Conservation (phyloP, 2,888 invertebrate species). For the Notodonta ziczac region DNA sequence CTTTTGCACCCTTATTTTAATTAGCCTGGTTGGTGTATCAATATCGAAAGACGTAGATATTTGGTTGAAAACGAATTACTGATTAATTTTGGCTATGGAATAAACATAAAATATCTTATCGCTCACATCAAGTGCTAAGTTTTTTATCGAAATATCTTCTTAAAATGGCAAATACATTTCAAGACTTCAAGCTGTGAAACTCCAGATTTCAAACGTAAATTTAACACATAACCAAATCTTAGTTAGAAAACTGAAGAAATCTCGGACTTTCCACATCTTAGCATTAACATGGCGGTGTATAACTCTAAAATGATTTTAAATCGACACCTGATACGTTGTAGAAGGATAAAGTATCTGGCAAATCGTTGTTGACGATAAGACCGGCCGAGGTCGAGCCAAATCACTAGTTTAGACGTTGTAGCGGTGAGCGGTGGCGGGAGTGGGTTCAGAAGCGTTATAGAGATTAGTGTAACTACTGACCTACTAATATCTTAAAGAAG, state of each 20-base stretch:
- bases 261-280: constrained; percentile 30
- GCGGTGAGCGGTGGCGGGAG: constrained; percentile 24
- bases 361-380: constrained; percentile 52
- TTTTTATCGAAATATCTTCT: neutral
- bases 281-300: constrained; percentile 30
- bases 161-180: neutral
- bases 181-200: neutral
- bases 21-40: too few species aligned
- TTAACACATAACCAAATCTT: constrained; percentile 16
- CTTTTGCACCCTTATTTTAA: too few species aligned
- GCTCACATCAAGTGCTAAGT: neutral
- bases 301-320: constrained; percentile 48
- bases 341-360: constrained; percentile 46
- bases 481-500: too few species aligned
- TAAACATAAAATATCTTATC: neutral
- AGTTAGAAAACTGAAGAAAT: constrained; percentile 26
- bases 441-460: constrained; percentile 1
- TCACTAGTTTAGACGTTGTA: constrained; percentile 30
- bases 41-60: too few species aligned
- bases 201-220: constrained; percentile 19
- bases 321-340: constrained; percentile 45
- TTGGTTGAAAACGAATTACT: too few species aligned
- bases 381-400: constrained; percentile 56
- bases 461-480: neutral
- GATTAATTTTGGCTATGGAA: too few species aligned